Evolutionary conservation across 2,113 vertebrate genomes (phyloP).

Genomic region (Platichthys flesus): DNA sequence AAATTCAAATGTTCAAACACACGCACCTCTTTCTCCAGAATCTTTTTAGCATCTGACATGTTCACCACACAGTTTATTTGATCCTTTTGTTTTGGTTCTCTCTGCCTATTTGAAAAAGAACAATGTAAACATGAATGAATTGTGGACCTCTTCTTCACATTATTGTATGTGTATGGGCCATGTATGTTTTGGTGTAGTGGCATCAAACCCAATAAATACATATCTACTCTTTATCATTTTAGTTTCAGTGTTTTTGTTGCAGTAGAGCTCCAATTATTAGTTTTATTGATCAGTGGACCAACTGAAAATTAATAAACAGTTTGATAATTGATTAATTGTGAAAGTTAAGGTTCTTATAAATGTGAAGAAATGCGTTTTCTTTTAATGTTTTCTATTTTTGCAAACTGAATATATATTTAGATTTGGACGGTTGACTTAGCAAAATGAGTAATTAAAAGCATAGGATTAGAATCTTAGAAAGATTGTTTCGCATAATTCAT

Average conservation of each 20-base stretch:
- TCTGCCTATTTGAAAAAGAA: not conserved
- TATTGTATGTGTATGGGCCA: not conserved
- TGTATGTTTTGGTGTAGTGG: slow-evolving; percentile 7
- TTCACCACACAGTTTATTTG: no score
- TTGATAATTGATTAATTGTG: not conserved
- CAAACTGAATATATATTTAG: not conserved
- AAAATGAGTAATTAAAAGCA: no score
- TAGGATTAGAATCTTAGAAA: no score
- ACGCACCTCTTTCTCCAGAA: not conserved
- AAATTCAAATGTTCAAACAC: not conserved
- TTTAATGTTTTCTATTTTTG: not conserved
- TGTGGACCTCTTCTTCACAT: not conserved
- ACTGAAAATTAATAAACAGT: not conserved
- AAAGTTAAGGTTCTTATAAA: not conserved
- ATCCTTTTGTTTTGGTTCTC: not conserved
- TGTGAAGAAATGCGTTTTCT: not conserved
- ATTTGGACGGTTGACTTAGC: not conserved
- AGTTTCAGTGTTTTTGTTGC: not conserved
- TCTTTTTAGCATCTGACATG: not conserved
- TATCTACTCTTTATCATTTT: slow-evolving; percentile 14
- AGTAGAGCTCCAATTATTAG: not conserved
- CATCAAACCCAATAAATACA: slow-evolving; percentile 50
- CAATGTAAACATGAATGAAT: not conserved
- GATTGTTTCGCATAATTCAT: no score
- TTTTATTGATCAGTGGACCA: not conserved